A percentile compares a stretch with the other conserved stretches of the same genome.
Conservation (phyloP, 2,888 invertebrate species). For the Eristalis arbustorum region DNA sequence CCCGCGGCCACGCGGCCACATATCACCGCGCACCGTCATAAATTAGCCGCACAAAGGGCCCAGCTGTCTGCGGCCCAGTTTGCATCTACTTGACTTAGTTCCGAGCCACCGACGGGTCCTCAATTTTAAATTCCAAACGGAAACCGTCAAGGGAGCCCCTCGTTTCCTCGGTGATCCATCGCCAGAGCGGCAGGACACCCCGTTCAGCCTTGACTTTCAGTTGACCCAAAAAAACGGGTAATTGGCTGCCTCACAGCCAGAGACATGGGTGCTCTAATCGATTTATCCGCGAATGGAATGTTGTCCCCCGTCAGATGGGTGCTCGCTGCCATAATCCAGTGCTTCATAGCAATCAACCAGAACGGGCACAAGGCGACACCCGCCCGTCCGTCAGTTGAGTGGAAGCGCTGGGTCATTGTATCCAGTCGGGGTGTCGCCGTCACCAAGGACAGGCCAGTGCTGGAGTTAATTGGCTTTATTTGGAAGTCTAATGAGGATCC, state of each 20-base stretch:
- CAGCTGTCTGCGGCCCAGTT: constrained; percentile 10
- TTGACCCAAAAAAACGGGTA: constrained; percentile 56
- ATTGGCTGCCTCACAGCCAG: neutral
- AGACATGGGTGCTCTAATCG: neutral
- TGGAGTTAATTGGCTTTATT: constrained; percentile 27
- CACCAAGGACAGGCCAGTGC: constrained; percentile 33
- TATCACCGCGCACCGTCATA: constrained; percentile 45
- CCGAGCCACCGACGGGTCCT: constrained; percentile 4
- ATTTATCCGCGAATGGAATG: neutral
- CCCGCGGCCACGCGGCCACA: constrained; percentile 11
- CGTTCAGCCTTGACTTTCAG: constrained; percentile 63
- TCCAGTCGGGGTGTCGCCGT: neutral
- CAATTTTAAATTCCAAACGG: constrained; percentile 28
- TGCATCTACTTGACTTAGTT: constrained; percentile 51
- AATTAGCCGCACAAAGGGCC: constrained; percentile 20
- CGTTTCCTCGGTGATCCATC: neutral
- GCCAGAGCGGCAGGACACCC: neutral
- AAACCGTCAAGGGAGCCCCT: constrained; percentile 49
- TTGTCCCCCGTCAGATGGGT: neutral
- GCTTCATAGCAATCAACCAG: neutral
- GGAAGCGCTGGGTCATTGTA: neutral
- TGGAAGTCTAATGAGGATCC: constrained; percentile 24
- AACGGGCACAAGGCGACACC: neutral
- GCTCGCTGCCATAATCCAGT: neutral
- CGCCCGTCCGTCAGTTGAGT: neutral